Percentiles rank a stretch among this genome's conserved stretches.
Conservation (phyloP, 2,113 vertebrate genomes). For the Columba livia region DNA sequence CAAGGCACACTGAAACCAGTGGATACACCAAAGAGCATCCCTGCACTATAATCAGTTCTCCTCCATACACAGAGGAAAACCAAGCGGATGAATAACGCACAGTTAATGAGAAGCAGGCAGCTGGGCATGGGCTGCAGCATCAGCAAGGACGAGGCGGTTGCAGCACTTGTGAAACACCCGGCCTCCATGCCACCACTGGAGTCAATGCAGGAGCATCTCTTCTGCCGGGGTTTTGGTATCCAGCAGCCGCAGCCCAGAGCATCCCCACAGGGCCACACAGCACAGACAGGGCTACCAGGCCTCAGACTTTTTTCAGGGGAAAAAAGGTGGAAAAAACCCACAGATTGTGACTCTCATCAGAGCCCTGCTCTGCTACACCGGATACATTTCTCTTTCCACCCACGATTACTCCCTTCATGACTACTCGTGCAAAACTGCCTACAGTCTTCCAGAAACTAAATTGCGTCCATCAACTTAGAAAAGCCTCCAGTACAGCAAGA, state of each 20-base stretch:
- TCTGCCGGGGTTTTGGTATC: not conserved
- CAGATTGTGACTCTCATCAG: not conserved
- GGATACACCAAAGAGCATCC: not conserved
- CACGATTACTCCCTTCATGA: not conserved
- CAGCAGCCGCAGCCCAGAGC: not conserved
- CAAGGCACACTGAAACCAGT: not conserved
- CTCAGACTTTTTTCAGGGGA: not conserved
- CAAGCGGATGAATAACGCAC: not conserved
- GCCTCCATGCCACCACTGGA: fast-evolving
- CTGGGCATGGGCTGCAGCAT: not conserved
- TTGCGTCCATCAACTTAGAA: not conserved
- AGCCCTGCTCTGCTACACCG: not conserved
- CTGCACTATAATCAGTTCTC: not conserved
- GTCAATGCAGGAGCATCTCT: not conserved
- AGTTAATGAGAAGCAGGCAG: not conserved
- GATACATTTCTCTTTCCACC: not conserved
- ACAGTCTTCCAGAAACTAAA: not conserved
- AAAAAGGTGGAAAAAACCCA: not conserved
- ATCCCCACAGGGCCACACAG: fast-evolving
- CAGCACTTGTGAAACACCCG: fast-evolving
- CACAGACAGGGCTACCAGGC: not conserved
- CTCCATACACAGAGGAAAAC: not conserved
- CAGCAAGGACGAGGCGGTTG: fast-evolving
- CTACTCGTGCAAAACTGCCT: not conserved
- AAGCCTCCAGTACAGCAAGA: not conserved